Conservation (phyloP, 2,113 vertebrate genomes). For the Menidia beryllina region DNA sequence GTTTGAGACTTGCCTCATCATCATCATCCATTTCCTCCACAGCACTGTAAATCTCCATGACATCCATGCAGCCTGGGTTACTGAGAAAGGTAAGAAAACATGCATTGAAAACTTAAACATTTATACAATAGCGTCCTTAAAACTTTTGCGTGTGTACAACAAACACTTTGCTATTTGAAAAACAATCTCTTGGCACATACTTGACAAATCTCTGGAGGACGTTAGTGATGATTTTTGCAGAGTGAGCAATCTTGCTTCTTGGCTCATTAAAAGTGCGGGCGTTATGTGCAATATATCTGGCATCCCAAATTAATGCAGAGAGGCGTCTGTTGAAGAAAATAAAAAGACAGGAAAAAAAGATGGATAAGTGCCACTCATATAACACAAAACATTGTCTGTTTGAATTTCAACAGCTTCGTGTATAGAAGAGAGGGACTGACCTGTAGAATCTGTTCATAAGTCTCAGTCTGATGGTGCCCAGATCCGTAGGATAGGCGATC, state of each 20-base stretch:
- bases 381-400: background rate
- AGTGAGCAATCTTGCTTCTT: conserved; percentile 92
- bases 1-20: conserved; percentile 85
- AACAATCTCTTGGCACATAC: conserved; percentile 74
- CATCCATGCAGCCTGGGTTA: conserved; percentile 88
- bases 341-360: background rate
- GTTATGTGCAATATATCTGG: conserved; percentile 92
- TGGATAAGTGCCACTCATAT: background rate
- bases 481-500: conserved; percentile 94
- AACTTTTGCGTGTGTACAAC: background rate
- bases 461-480: conserved; percentile 91
- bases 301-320: conserved; percentile 96
- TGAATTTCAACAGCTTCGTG: background rate
- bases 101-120: background rate
- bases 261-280: conserved; percentile 97
- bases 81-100: conserved; percentile 76
- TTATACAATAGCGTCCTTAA: background rate
- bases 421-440: conserved; percentile 72
- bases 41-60: conserved; percentile 90
- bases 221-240: conserved; percentile 93
- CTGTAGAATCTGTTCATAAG: conserved; percentile 94
- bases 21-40: conserved; percentile 89
- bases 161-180: background rate
- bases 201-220: conserved; percentile 94
- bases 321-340: conserved; percentile 85